Conservation (phyloP, 2,113 vertebrate species). For the Megatriorchis doriae region DNA sequence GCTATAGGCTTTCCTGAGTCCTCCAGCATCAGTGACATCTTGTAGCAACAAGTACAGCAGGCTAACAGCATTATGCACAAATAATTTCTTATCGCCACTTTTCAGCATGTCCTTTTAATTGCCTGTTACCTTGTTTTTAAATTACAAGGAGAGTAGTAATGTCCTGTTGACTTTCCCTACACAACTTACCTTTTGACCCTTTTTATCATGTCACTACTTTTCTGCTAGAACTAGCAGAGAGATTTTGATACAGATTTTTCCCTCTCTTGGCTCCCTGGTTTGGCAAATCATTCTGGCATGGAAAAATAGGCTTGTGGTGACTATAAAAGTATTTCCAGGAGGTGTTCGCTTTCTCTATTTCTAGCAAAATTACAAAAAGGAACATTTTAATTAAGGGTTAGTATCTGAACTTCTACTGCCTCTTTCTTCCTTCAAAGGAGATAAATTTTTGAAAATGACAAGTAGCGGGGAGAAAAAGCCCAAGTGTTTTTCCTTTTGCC, state of each 20-base stretch:
- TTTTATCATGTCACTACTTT: neutral
- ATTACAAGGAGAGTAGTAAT: neutral
- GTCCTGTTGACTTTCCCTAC: neutral
- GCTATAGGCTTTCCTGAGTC: neutral
- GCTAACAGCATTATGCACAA: neutral
- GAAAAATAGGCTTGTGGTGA: neutral
- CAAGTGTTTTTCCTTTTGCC: neutral
- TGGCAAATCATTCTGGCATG: neutral
- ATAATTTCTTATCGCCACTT: neutral
- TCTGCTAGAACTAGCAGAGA: neutral
- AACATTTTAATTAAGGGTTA: neutral
- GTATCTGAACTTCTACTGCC: neutral
- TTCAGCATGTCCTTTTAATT: neutral
- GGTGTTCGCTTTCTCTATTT: neutral
- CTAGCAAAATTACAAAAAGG: neutral
- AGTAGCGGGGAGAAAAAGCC: neutral
- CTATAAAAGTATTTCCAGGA: neutral
- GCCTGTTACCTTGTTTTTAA: neutral
- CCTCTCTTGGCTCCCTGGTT: neutral
- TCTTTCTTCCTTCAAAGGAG: neutral
- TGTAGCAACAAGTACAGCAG: neutral
- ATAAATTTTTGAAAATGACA: neutral
- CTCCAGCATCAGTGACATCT: neutral
- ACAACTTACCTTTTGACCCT: neutral
- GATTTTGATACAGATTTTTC: neutral